Base-by-base conservation (phyloP, 2,888 invertebrate species). In the Anoplius nigerrimus region DNA sequence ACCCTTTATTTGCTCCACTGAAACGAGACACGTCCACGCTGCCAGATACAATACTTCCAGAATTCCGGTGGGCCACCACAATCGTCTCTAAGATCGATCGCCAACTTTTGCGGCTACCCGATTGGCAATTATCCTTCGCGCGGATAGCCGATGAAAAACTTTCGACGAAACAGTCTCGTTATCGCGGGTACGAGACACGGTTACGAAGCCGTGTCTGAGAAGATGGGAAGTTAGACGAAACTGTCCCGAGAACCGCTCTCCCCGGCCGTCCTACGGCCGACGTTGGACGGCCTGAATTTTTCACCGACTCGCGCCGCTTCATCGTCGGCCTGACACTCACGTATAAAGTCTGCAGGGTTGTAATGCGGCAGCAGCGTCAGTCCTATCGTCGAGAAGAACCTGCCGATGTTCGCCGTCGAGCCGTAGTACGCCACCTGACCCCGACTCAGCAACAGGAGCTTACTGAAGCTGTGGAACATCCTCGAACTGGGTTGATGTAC, bases 401-500 rank as follows among this genome's bases (percentile, higher is more conserved):
- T 91, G 51, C 94, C 92, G 63, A 95, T 93, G 85, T 92, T 92
- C 74, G 91, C 90, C 22, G 93, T 92, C 76, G 93, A 92, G 11
- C 95, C 95, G 86, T 93, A 95, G 86, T 95, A 95, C 1, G 94
- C 95, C 20, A 93, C 93, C 81, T 93, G 92, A 51, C 95, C 95
- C 71, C 93, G 92, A 82, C 93, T 93, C 55, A 94, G 89, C 70
- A 93, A 89, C 58, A 95, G 90, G 62, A 95, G 90, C 84, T 93
- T 94, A 89, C 94, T 94, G 88, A 95, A 95, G 91, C 94, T 92
- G 88, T 95, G 94, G 89, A 95, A 95, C 90, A 95, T 95, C 88
- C 95, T 94, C 74, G 95, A 95, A 62, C 95, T 95, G 1, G 95
- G 95, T 87, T 95, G 95, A 86, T 95, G 95, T 3, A 95, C 93